Percentiles rank a stretch among this genome's conserved stretches.
These are phyloP conservation scores for Neosalanx taihuensis DNA, from an alignment of 2,797 vertebrate species.

Conservation along the genomic window DNA sequence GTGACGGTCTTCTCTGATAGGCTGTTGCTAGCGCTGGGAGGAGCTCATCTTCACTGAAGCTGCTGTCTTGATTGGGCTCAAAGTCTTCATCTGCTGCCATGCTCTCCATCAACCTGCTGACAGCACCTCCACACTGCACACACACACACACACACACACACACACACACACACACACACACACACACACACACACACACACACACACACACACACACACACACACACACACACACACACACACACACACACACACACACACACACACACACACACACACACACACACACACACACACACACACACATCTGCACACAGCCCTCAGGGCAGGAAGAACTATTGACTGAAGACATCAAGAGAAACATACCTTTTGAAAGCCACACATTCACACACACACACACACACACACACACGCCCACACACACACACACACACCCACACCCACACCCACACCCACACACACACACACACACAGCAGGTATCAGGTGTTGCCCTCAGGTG, in stretches of 20 bases:
- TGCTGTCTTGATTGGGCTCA: slow-evolving; percentile 96
- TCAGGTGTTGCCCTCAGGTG: slow-evolving; percentile 72
- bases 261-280: slow-evolving; percentile 23
- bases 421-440: slow-evolving; percentile 6
- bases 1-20: slow-evolving; percentile 77
- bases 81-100: slow-evolving; percentile 99
- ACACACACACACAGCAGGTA: slow-evolving; percentile 50
- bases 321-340: slow-evolving; percentile 74
- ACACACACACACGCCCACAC: slow-evolving; percentile 10
- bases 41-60: slow-evolving; percentile 95
- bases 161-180: slow-evolving; percentile 19
- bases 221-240: neutral
- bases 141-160: slow-evolving; percentile 29
- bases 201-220: slow-evolving; percentile 5
- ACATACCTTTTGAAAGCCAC: slow-evolving; percentile 70
- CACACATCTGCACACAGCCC: slow-evolving; percentile 47
- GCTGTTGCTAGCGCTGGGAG: slow-evolving; percentile 64
- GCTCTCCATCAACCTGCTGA: slow-evolving; percentile 97
- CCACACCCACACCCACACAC: slow-evolving; percentile 11
- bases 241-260: slow-evolving; percentile 48
- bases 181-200: slow-evolving; percentile 24
- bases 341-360: slow-evolving; percentile 75
- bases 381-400: slow-evolving; percentile 10
- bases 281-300: slow-evolving; percentile 19
- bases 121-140: slow-evolving; percentile 85